Evolutionary conservation across 2,113 vertebrate genomes (phyloP).

Genomic region (Phalacrocorax carbo): DNA sequence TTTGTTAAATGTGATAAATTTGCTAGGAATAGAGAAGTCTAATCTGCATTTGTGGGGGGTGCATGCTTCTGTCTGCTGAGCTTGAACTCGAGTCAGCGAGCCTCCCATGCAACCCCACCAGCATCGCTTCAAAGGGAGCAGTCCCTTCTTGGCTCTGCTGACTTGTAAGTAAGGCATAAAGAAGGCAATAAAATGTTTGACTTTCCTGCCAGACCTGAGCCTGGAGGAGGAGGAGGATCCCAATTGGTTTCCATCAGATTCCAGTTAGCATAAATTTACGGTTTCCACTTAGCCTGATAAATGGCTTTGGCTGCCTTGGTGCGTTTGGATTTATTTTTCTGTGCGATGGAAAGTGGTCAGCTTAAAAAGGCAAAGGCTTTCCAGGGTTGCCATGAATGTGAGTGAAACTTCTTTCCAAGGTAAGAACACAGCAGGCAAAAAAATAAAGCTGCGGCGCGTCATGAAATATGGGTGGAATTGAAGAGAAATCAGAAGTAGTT

Average conservation of each 20-base stretch:
- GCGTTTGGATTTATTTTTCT: slow-evolving; percentile 19
- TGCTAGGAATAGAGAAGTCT: not conserved
- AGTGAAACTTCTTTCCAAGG: not conserved
- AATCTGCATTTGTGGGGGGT: not conserved
- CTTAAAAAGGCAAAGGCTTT: slow-evolving; percentile 17
- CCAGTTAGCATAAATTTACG: slow-evolving; percentile 52
- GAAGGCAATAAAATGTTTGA: slow-evolving; percentile 26
- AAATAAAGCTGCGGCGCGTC: not conserved
- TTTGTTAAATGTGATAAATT: slow-evolving; percentile 57
- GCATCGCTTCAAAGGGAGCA: not conserved
- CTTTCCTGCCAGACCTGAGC: slow-evolving; percentile 47
- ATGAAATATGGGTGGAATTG: not conserved
- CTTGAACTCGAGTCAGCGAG: not conserved
- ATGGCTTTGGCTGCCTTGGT: slow-evolving; percentile 36
- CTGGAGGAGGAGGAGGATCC: slow-evolving; percentile 48
- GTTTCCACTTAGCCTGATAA: slow-evolving; percentile 53
- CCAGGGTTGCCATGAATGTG: not conserved
- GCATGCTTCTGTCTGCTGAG: not conserved
- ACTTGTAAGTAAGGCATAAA: slow-evolving; percentile 21
- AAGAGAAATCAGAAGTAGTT: not conserved
- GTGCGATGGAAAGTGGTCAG: not conserved
- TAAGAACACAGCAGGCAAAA: slow-evolving; percentile 2
- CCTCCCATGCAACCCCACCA: not conserved
- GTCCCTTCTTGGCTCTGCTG: not conserved
- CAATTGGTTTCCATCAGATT: slow-evolving; percentile 57